Base-by-base conservation (phyloP, 35 echinoderm and acorn worm species). In the Chiridota heheva region DNA sequence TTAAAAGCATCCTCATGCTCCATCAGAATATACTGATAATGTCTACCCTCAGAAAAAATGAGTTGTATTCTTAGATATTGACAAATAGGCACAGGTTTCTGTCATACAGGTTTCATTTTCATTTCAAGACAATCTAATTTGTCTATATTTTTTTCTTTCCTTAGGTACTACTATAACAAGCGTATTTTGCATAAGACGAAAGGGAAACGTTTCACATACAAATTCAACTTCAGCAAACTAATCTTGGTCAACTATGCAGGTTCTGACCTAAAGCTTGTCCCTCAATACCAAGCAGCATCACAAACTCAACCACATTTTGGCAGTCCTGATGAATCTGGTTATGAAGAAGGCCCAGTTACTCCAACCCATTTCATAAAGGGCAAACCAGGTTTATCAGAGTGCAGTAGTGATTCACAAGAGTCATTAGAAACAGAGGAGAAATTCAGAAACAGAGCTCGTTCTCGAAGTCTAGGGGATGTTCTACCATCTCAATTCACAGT, bases 131-230 rank as follows among this genome's bases (percentile, higher is more conserved):
- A n/a, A n/a, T n/a, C n/a, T n/a, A n/a, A n/a, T n/a, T n/a, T n/a
- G n/a, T n/a, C n/a, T n/a, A n/a, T n/a, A 67, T 36, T 30, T 67
- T 79, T 72, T 63, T 36, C 60, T 38, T 83, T 41, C 70, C 41
- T 46, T 68, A 98, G 95, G 60, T 98, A 98, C 44, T 98, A 98
- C 55, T 98, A 98, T 43, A 98, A 98, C 89, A 98, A 98, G 75
- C 61, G 95, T 26, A 98, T 98, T 47, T 65, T 98, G 3, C 79
- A 98, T 62, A 98, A 98, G 63, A 98, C 95, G 2, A 98, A 98
- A 68, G 95, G 95, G 20, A 98, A 98, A 49, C 60, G 95, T 20
- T 98, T 98, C 58, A 98, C 95, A 0, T 98, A 98, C 81, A 98
- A 91, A 63, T 98, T 98, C 45, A 98, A 98, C 60, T 98, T 98